Base-by-base conservation (phyloP, 2,797 vertebrate genomes). In the Malurus splendens region DNA sequence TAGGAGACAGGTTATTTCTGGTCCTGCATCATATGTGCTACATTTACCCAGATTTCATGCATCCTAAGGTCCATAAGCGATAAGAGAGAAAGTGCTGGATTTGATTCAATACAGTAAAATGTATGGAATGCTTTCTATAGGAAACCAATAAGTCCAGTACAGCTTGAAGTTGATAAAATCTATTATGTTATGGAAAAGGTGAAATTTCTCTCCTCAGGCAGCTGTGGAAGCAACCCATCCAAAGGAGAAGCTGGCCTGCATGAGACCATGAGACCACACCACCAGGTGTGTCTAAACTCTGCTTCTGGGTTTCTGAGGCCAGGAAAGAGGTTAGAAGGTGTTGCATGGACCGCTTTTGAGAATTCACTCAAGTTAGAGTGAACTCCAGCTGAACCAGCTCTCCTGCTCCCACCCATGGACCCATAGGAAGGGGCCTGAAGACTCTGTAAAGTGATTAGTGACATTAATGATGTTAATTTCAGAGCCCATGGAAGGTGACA, bases 231-330 rank as follows among this genome's bases (percentile, higher is more conserved):
- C 32, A 62, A 18, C 25, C 12, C 19, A 36, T 4, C 12, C 0
- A 0, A 19, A 48, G 39, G 36, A 42, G 7, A 48, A 2, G 12
- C 22, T 75, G 41, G 19, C 23, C 30, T 47, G 9, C 0, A 1
- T 39, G 38, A 76, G 60, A 55, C 12, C 7, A 10, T 17, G 50
- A 59, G 48, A 62, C 12, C 41, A 19, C 36, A 72, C 18, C 33
- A 62, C n/a, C n/a, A 33, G 15, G 22, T 8, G 25, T 25, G 10
- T 9, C 8, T 64, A 28, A 73, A 77, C 45, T 44, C 39, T 45
- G 36, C 12, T 68, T 12, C 28, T 67, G 24, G 24, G 51, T 51
- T 67, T 14, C n/a, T n/a, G 44, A 55, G 27, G 18, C 8, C 28
- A 48, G 28, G 8, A 59, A 60, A n/a, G 6, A 30, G 8, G 5